A percentile compares a stretch with the other conserved stretches of the same genome.
Evolutionary conservation across 1,140 invertebrate species (phyloP).

Genomic region (Hyles euphorbiae): DNA sequence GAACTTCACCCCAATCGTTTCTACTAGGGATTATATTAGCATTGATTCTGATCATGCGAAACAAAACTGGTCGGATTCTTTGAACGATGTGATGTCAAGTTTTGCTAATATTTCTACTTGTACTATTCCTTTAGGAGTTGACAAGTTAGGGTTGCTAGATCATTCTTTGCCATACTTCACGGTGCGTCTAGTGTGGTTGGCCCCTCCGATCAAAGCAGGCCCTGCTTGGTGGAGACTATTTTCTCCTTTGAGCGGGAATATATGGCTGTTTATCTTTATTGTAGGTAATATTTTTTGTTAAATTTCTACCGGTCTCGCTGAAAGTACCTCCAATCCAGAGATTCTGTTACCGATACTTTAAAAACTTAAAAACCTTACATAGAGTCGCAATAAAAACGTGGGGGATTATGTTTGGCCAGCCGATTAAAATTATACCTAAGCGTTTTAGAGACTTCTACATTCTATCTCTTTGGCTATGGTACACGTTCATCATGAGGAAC

Average conservation of each 20-base stretch:
- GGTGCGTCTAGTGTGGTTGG: constrained; percentile 47
- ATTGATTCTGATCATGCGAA: constrained; percentile 46
- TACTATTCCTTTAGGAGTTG: constrained; percentile 43
- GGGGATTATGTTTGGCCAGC: constrained; percentile 51
- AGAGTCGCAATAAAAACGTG: constrained; percentile 43
- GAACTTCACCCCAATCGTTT: constrained; percentile 48
- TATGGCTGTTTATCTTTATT: constrained; percentile 46
- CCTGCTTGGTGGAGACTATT: constrained; percentile 45
- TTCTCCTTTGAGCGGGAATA: constrained; percentile 48
- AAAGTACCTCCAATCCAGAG: constrained; percentile 32
- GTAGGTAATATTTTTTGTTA: constrained; percentile 42
- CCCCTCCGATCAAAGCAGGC: constrained; percentile 36
- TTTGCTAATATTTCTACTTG: constrained; percentile 49
- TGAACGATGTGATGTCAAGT: constrained; percentile 48
- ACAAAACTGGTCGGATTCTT: constrained; percentile 45
- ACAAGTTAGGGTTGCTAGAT: constrained; percentile 39
- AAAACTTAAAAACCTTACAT: constrained; percentile 39
- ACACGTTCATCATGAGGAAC: constrained; percentile 52
- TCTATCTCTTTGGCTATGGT: constrained; percentile 51
- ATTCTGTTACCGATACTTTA: constrained; percentile 39
- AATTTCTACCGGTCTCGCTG: constrained; percentile 35
- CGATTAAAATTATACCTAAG: constrained; percentile 39
- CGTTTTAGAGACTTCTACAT: constrained; percentile 58
- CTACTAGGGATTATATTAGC: constrained; percentile 40
- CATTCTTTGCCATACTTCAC: constrained; percentile 50